A percentile compares a stretch with the other conserved stretches of the same genome.
phyloP scores from a whole-genome alignment of 2,113 vertebrate genomes.

The Rhadina sibilatrix region DNA sequence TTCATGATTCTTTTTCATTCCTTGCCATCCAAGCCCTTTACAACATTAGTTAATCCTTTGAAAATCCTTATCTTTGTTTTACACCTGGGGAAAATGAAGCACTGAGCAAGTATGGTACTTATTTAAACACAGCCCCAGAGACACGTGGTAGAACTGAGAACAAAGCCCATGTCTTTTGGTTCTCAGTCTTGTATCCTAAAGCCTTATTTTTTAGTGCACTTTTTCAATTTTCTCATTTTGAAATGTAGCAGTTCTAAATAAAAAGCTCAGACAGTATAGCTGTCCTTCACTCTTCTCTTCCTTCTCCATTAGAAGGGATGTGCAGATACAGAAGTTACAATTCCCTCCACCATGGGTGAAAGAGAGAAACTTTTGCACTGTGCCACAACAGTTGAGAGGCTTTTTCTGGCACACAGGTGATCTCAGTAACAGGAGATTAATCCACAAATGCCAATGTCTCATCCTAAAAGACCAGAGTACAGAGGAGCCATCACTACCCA shows the following conservation, averaged over 20 bases:
- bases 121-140: not conserved
- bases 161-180: not conserved
- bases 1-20: not conserved
- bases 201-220: not conserved
- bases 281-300: not conserved
- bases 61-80: slow-evolving; percentile 6
- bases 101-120: not conserved
- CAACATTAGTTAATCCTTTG: not conserved
- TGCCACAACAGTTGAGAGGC: not conserved
- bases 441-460: not conserved
- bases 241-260: not conserved
- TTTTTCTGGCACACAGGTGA: not conserved
- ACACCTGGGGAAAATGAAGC: not conserved
- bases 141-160: not conserved
- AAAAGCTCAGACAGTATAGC: not conserved
- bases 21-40: not conserved
- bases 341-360: not conserved
- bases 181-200: not conserved
- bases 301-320: not conserved
- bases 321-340: not conserved
- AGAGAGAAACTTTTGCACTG: not conserved
- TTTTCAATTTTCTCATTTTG: not conserved
- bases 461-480: not conserved
- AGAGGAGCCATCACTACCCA: not conserved
- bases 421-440: not conserved